Conservation (phyloP, 2,888 invertebrate species). For the Microctonus brassicae region DNA sequence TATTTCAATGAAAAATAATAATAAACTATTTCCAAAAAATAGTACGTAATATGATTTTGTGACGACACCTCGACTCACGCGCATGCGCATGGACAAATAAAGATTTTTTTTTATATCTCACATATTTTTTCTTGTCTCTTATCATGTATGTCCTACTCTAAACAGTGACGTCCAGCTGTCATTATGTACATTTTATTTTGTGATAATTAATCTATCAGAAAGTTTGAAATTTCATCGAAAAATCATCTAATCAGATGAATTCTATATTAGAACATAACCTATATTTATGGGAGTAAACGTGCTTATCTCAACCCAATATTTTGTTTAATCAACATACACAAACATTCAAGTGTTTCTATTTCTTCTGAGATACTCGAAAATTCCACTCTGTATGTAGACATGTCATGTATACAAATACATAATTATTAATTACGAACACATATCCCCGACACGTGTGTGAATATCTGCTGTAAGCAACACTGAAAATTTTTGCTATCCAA, state of each 20-base stretch:
- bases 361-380: neutral
- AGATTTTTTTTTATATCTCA: no score
- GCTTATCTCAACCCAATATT: no score
- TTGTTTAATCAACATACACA: neutral
- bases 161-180: neutral
- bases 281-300: no score
- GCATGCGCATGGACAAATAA: neutral
- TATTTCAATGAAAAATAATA: no score
- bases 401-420: neutral
- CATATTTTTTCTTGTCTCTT: neutral
- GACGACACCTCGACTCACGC: neutral
- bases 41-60: no score
- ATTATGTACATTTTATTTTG: neutral
- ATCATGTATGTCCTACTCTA: neutral
- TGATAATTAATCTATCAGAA: no score
- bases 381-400: neutral
- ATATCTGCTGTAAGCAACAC: neutral
- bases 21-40: no score
- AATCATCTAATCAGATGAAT: no score
- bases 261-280: no score
- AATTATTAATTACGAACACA: neutral
- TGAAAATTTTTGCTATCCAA: neutral
- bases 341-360: neutral
- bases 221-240: no score
- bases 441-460: neutral